A percentile compares a stretch with the other conserved stretches of the same genome.
These are phyloP conservation scores for Drosophila suboccidentalis DNA, from an alignment of 2,888 invertebrate species.

Conservation along the genomic window DNA sequence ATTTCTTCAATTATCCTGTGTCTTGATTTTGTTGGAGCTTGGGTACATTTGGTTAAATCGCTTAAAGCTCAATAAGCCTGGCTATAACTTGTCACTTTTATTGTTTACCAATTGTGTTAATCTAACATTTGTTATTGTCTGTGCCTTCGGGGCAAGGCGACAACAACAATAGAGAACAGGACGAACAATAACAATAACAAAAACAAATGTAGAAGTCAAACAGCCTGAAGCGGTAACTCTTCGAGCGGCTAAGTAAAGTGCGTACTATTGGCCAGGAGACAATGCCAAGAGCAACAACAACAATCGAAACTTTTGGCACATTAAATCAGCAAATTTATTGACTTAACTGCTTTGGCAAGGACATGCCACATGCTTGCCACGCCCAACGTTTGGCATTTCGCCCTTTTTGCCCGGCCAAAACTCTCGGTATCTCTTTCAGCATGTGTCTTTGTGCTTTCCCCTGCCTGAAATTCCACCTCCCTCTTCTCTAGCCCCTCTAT, in stretches of 20 bases:
- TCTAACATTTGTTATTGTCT: slow-evolving; percentile 65
- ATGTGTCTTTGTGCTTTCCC: slow-evolving; percentile 22
- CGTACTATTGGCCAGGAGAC: slow-evolving; percentile 37
- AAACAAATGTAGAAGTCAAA: slow-evolving; percentile 40
- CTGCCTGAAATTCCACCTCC: not conserved
- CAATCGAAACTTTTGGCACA: slow-evolving; percentile 83
- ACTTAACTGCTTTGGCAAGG: slow-evolving; percentile 76
- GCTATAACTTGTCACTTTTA: slow-evolving; percentile 66
- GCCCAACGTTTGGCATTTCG: slow-evolving; percentile 60
- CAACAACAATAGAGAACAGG: slow-evolving; percentile 38
- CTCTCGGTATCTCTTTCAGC: slow-evolving; percentile 31
- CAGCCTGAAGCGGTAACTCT: slow-evolving; percentile 50
- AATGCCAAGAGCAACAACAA: slow-evolving; percentile 35
- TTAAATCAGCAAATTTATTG: slow-evolving; percentile 82
- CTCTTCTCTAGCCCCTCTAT: not conserved
- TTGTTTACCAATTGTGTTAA: slow-evolving; percentile 82
- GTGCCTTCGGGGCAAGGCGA: slow-evolving; percentile 17
- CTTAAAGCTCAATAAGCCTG: slow-evolving; percentile 61
- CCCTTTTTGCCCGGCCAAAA: slow-evolving; percentile 60
- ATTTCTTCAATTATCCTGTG: not conserved
- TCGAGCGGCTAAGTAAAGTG: slow-evolving; percentile 36
- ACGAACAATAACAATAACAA: slow-evolving; percentile 40
- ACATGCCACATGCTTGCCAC: slow-evolving; percentile 58
- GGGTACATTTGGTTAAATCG: slow-evolving; percentile 18
- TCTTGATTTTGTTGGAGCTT: not conserved